A percentile compares a stretch with the other conserved stretches of the same genome.
These are phyloP conservation scores for Atherinosoma microstoma DNA, from an alignment of 2,797 vertebrate genomes.

Conservation along the genomic window DNA sequence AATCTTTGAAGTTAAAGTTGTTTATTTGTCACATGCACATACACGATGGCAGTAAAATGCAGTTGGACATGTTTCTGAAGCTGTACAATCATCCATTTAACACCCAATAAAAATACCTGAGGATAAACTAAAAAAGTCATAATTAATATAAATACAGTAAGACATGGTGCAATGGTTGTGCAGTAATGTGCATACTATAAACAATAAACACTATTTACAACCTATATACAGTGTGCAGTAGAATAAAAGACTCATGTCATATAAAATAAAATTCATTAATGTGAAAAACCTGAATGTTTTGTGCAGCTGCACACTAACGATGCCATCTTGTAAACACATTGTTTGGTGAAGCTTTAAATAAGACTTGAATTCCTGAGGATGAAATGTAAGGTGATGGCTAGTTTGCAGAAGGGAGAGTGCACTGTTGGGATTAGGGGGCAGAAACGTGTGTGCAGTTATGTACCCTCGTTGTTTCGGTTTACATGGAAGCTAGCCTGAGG, in stretches of 20 bases:
- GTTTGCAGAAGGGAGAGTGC: not conserved
- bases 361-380: slow-evolving; percentile 17
- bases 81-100: too few relatives aligned
- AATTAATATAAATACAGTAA: too few relatives aligned
- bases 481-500: slow-evolving; percentile 29
- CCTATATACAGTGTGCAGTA: too few relatives aligned
- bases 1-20: not conserved
- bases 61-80: too few relatives aligned
- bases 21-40: too few relatives aligned
- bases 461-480: slow-evolving; percentile 21
- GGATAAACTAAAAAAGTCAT: too few relatives aligned
- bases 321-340: not conserved
- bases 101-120: too few relatives aligned
- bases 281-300: not conserved
- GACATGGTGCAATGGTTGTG: too few relatives aligned
- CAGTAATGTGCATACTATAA: too few relatives aligned
- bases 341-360: slow-evolving; percentile 15
- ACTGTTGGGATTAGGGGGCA: slow-evolving; percentile 16
- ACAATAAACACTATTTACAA: too few relatives aligned
- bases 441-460: slow-evolving; percentile 20
- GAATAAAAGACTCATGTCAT: too few relatives aligned
- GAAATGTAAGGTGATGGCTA: slow-evolving; percentile 2
- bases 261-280: not conserved
- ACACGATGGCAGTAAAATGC: too few relatives aligned
- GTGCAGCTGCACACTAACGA: not conserved